A percentile compares a stretch with the other conserved stretches of the same genome.
phyloP scores from a whole-genome alignment of 2,113 vertebrate species.

The Sylvilagus bachmani region DNA sequence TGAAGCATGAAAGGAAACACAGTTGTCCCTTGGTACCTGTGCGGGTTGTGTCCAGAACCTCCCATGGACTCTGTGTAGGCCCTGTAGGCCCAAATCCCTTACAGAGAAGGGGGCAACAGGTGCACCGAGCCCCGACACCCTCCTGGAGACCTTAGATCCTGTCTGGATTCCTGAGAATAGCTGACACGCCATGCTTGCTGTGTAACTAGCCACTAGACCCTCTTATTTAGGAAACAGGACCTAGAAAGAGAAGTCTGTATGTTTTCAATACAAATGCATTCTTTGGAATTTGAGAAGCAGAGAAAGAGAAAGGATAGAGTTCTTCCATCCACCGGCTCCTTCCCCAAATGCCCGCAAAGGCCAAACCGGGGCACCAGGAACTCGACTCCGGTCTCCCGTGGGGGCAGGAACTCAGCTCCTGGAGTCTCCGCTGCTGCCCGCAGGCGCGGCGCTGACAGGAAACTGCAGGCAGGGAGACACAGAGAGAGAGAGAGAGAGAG shows the following conservation, averaged over 20 bases:
- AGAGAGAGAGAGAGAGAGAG: no score
- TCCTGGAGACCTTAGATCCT: neutral
- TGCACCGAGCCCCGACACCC: neutral
- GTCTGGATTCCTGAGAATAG: no score
- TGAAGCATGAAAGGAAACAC: neutral
- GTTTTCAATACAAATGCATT: neutral
- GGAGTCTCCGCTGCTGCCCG: no score
- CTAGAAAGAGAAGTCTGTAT: neutral
- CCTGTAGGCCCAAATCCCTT: no score
- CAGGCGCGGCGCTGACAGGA: no score
- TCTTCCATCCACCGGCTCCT: no score
- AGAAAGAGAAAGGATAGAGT: no score
- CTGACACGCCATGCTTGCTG: neutral
- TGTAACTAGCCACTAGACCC: neutral
- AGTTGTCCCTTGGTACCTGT: neutral
- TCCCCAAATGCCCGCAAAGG: no score
- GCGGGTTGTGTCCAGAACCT: neutral
- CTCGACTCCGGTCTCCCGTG: no score
- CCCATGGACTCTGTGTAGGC: neutral
- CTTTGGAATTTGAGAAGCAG: neutral
- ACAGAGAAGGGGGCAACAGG: neutral
- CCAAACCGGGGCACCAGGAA: no score
- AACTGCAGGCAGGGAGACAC: no score
- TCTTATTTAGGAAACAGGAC: neutral
- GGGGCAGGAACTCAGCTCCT: no score